Base-by-base conservation (phyloP, 2,888 invertebrate genomes). In the Oxystoma pomonae region DNA sequence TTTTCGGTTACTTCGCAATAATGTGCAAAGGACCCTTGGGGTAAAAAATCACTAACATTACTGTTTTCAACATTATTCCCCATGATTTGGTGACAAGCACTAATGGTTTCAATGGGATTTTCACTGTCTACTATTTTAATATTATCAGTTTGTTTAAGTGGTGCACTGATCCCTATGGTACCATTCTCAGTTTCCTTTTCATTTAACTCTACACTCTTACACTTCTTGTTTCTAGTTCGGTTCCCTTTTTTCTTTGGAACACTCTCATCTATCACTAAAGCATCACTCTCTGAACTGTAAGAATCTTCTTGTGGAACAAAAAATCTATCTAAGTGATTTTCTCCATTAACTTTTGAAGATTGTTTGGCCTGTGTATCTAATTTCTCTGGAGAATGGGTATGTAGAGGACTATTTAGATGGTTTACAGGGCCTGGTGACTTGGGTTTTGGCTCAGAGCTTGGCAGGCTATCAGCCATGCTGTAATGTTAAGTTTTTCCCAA, bases 231-330 rank as follows among this genome's bases (percentile, higher is more conserved):
- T 35, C 5, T 35, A 35, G 12, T 12, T 12, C 35, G 3, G 35
- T 35, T 35, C 62, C 35, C 57, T 62, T 71, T 71, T 56, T 68
- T 69, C 61, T 70, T 73, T 19, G 71, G 71, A 49, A 71, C 65
- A 68, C 70, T 75, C 69, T 80, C 80, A 70, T 81, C 80, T 66
- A 80, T 81, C 12, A 80, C 73, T 60, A 80, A 69, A 17, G 78
- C 78, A 70, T 80, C 79, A 71, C 77, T 76, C 71, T 79, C 80
- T 49, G 79, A 80, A 70, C 78, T 79, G 66, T 75, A 76, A 57
- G 72, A 74, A 60, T 76, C 74, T 49, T 76, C 74, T 58, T 65
- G 62, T 16, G 49, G 59, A 61, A 67, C 68, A 53, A 16, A 17
- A 53, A 53, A 53, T 3, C 16, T 53, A 19, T 53, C 53, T 16